Conservation (phyloP, 1,140 invertebrate genomes). For the Caenorhabditis brenneri region DNA sequence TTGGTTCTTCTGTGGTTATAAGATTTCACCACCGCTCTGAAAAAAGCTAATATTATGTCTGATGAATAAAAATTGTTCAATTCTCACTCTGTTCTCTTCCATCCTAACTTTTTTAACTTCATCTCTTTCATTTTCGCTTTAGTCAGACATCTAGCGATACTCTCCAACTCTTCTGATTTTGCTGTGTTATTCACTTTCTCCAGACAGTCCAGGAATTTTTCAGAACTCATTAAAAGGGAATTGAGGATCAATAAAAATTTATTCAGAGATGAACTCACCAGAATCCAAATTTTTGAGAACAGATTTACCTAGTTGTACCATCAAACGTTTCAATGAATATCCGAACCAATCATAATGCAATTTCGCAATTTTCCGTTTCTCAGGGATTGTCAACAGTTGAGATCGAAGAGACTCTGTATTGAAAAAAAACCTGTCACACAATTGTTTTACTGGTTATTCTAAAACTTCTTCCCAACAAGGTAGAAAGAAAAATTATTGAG, state of each 20-base stretch:
- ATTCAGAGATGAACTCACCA: neutral
- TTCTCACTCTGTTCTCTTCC: neutral
- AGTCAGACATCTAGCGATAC: neutral
- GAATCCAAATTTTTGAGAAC: neutral
- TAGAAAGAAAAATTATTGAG: too few species aligned
- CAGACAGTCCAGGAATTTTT: neutral
- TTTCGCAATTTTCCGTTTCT: conserved; percentile 14
- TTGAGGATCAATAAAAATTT: neutral
- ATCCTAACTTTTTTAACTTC: conserved; percentile 10
- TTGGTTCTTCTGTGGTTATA: neutral
- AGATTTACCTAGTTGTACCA: neutral
- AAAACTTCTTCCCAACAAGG: too few species aligned
- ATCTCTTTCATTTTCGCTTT: conserved; percentile 36
- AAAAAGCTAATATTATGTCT: neutral
- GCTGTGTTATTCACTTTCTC: conserved; percentile 26
- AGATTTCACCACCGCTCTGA: neutral
- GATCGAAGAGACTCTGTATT: conserved; percentile 4
- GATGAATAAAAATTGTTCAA: neutral
- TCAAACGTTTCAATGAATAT: neutral
- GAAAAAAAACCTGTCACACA: too few species aligned
- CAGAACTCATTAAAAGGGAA: neutral
- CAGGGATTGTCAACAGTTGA: conserved; percentile 7
- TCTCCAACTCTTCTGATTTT: conserved; percentile 40
- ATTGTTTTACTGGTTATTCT: too few species aligned
- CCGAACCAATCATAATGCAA: conserved; percentile 23